Percentiles rank a stretch among this genome's conserved stretches.
These are phyloP conservation scores for Pogonocichla stellata DNA, from an alignment of 2,113 vertebrate species.

Conservation along the genomic window DNA sequence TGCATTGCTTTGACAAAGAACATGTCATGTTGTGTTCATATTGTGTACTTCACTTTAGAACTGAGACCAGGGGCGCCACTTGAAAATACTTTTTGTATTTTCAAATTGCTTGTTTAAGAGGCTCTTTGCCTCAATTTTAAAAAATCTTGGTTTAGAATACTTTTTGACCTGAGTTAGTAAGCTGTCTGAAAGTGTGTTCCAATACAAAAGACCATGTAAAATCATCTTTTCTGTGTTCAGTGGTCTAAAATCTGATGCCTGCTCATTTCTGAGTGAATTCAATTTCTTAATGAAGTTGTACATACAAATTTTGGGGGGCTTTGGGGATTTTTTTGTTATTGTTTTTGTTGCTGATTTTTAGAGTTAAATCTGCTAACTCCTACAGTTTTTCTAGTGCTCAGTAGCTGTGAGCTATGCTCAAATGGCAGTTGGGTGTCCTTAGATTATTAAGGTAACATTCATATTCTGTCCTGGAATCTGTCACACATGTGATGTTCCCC, in stretches of 20 bases:
- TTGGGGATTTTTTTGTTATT: not conserved
- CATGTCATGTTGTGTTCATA: not conserved
- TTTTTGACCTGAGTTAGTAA: not conserved
- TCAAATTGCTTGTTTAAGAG: not conserved
- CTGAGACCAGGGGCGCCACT: rapidly evolving
- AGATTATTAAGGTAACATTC: not conserved
- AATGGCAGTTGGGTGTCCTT: not conserved
- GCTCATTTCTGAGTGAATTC: not conserved
- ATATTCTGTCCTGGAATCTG: not conserved
- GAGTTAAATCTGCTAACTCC: not conserved
- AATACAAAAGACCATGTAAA: not conserved
- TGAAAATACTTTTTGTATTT: not conserved
- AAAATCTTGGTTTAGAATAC: not conserved
- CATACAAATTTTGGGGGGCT: not conserved
- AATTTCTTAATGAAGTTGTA: not conserved
- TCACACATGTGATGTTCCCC: not conserved
- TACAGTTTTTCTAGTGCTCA: not conserved
- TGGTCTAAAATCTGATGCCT: not conserved
- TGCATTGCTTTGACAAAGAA: not conserved
- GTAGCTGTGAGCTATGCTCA: not conserved
- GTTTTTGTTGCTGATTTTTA: not conserved
- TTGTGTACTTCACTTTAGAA: not conserved
- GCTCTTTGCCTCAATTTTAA: not conserved
- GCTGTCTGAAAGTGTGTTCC: not conserved
- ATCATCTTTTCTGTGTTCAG: not conserved